Evolutionary conservation across 1,140 invertebrate genomes (phyloP).

Genomic region (Drosophila lini): DNA sequence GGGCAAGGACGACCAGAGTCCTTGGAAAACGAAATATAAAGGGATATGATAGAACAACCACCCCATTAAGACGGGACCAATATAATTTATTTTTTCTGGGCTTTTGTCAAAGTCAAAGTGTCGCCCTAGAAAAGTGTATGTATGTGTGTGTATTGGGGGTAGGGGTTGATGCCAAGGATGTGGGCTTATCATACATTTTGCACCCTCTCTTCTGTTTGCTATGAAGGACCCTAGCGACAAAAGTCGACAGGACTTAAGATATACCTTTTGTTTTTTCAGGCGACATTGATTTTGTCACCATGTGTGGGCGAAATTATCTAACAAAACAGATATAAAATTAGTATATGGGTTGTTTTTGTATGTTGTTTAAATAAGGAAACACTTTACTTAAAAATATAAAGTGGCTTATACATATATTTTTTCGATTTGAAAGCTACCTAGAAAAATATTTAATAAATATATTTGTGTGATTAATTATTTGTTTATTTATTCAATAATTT

Average conservation of each 20-base stretch:
- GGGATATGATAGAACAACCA: conserved; percentile 7
- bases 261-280: conserved; percentile 26
- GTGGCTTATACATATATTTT: background rate
- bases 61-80: conserved; percentile 1
- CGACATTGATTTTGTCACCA: conserved; percentile 23
- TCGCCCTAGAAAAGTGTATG: background rate
- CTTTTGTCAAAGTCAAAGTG: conserved; percentile 18
- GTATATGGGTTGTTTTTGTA: background rate
- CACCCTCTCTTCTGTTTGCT: background rate
- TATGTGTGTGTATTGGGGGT: background rate
- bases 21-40: conserved; percentile 2
- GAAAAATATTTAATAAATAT: background rate
- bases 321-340: conserved; percentile 1
- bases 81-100: conserved; percentile 18
- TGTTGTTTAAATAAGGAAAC: background rate
- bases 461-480: background rate
- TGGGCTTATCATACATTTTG: conserved; percentile 31
- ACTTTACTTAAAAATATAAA: background rate
- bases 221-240: conserved; percentile 26
- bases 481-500: background rate
- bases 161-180: conserved; percentile 2
- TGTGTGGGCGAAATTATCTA: conserved; percentile 4
- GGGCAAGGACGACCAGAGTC: conserved; percentile 52
- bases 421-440: background rate
- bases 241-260: conserved; percentile 34